phyloP scores from a whole-genome alignment of 2,888 invertebrate genomes.

The Drosophila meridionalis region DNA sequence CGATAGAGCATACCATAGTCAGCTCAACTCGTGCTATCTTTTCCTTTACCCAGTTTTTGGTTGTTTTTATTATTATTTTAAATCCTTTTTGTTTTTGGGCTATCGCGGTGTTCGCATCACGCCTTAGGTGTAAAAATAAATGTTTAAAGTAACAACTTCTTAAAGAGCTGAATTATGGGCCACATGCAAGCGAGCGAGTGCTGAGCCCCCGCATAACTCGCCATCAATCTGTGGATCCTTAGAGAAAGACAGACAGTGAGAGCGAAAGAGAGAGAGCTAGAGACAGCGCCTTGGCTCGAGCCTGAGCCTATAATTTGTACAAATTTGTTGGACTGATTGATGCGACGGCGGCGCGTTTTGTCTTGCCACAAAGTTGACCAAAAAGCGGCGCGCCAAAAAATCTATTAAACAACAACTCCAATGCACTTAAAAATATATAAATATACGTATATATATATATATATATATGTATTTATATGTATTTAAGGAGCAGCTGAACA shows the following conservation, averaged over 20 bases:
- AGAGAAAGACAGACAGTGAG: slow-evolving; percentile 15
- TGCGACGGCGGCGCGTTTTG: slow-evolving; percentile 67
- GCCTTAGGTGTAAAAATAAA: slow-evolving; percentile 83
- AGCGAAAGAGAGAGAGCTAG: neutral
- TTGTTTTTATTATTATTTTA: slow-evolving; percentile 9
- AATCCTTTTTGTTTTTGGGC: slow-evolving; percentile 17
- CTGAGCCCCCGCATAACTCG: slow-evolving; percentile 7
- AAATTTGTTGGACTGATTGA: slow-evolving; percentile 81
- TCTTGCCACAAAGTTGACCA: slow-evolving; percentile 67
- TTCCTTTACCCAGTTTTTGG: neutral
- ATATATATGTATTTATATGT: neutral
- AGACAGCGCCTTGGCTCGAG: slow-evolving; percentile 2
- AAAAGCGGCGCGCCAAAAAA: slow-evolving; percentile 64
- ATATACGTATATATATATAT: neutral
- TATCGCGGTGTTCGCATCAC: slow-evolving; percentile 56
- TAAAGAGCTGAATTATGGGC: slow-evolving; percentile 74
- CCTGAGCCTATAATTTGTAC: slow-evolving; percentile 76
- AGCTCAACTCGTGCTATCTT: neutral
- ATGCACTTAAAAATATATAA: slow-evolving; percentile 4
- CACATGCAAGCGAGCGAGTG: slow-evolving; percentile 26
- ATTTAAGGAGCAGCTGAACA: slow-evolving; percentile 38
- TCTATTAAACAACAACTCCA: slow-evolving; percentile 57
- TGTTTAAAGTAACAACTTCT: slow-evolving; percentile 80
- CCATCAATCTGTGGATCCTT: slow-evolving; percentile 69
- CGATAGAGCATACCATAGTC: neutral